Evolutionary conservation across 2,888 invertebrate species (phyloP).

Genomic region (Pterostichus madidus): DNA sequence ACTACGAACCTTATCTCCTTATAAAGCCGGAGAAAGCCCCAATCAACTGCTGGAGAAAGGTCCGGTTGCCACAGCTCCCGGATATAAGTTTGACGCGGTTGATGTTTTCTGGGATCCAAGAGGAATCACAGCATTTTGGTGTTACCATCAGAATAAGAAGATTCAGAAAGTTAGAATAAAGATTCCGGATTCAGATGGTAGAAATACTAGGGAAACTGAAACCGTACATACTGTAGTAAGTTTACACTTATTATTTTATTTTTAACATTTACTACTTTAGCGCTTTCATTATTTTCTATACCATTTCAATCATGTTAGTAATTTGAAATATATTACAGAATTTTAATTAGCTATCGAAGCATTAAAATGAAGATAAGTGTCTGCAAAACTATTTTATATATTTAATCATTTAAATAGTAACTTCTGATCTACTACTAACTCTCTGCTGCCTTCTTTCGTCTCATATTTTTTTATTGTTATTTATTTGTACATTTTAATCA

Average conservation of each 20-base stretch:
- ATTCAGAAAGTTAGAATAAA: slow-evolving; percentile 76
- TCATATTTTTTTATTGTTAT: neutral
- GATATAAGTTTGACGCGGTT: slow-evolving; percentile 79
- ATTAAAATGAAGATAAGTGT: too few relatives aligned
- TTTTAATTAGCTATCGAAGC: too few relatives aligned
- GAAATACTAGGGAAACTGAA: slow-evolving; percentile 69
- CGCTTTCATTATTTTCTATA: too few relatives aligned
- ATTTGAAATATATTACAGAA: neutral
- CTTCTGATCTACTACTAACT: too few relatives aligned
- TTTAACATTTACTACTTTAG: neutral
- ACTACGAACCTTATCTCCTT: slow-evolving; percentile 82
- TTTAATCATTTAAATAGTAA: too few relatives aligned
- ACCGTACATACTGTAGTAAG: slow-evolving; percentile 59
- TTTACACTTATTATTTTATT: neutral
- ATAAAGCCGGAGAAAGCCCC: slow-evolving; percentile 79
- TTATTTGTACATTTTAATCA: neutral
- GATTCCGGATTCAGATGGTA: slow-evolving; percentile 69
- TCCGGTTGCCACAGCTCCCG: slow-evolving; percentile 73
- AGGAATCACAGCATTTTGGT: slow-evolving; percentile 76
- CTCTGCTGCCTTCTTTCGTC: neutral
- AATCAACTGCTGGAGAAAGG: slow-evolving; percentile 73
- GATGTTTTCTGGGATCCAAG: slow-evolving; percentile 77
- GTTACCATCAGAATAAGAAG: slow-evolving; percentile 77
- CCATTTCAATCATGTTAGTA: too few relatives aligned
- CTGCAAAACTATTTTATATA: too few relatives aligned